phyloP scores from a whole-genome alignment of 2,113 vertebrate species.

The Corythornis vintsioides region DNA sequence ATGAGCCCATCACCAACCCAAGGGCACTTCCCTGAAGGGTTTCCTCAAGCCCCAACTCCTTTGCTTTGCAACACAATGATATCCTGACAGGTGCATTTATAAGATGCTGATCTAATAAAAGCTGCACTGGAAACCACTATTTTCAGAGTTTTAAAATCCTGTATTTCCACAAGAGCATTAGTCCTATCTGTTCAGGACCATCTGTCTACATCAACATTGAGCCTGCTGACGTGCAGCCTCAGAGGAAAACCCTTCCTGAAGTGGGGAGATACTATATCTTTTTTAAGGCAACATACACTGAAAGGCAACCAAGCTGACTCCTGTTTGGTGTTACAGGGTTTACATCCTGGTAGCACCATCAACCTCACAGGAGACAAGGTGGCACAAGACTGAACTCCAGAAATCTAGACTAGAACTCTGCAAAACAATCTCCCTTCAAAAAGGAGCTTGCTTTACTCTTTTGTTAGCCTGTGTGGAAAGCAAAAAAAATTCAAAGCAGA shows the following conservation, averaged over 20 bases:
- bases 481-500: slow-evolving; percentile 1
- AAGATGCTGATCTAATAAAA: background rate
- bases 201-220: background rate
- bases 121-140: background rate
- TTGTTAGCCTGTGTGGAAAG: background rate
- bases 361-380: rapidly evolving
- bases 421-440: background rate
- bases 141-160: background rate
- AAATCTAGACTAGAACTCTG: background rate
- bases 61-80: background rate
- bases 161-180: background rate
- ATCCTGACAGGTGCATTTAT: background rate
- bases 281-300: background rate
- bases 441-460: background rate
- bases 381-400: background rate
- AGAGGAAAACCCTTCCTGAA: background rate
- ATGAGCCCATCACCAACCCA: no score
- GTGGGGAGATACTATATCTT: rapidly evolving
- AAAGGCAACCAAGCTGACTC: background rate
- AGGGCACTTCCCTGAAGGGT: background rate
- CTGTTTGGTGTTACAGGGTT: rapidly evolving
- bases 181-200: background rate
- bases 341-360: background rate
- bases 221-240: rapidly evolving
- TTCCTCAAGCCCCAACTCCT: rapidly evolving